phyloP scores from a whole-genome alignment of 2,888 invertebrate species.

The Diaphora mendica region DNA sequence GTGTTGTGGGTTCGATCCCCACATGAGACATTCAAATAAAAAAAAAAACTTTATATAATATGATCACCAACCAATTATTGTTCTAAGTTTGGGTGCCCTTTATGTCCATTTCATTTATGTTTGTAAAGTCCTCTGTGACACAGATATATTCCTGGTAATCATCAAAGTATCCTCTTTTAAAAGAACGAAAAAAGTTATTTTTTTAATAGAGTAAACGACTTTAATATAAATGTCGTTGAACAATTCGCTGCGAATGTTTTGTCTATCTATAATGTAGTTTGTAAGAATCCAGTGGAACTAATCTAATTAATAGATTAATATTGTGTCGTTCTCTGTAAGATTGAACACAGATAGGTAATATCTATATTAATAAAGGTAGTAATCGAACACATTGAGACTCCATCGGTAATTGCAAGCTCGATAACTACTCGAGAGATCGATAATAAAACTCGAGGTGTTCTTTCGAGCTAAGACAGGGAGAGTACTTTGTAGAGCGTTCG shows the following conservation, averaged over 20 bases:
- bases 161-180: too few relatives aligned
- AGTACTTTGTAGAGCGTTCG: conserved; percentile 32
- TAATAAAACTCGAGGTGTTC: conserved; percentile 40
- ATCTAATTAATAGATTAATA: conserved; percentile 37
- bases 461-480: conserved; percentile 23
- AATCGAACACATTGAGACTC: conserved; percentile 39
- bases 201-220: background rate
- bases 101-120: too few relatives aligned
- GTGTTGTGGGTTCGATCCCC: too few relatives aligned
- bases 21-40: too few relatives aligned
- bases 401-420: conserved; percentile 42
- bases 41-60: too few relatives aligned
- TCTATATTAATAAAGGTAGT: conserved; percentile 42
- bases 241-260: background rate
- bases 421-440: conserved; percentile 36
- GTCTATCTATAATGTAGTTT: background rate
- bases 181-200: too few relatives aligned
- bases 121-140: too few relatives aligned
- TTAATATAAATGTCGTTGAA: background rate
- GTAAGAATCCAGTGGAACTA: conserved; percentile 16
- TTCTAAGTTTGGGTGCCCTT: too few relatives aligned
- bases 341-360: conserved; percentile 38
- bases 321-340: conserved; percentile 15
- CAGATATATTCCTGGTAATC: too few relatives aligned
- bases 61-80: too few relatives aligned